Conservation (phyloP, 2,797 vertebrate species). For the Thripadectes ignobilis region DNA sequence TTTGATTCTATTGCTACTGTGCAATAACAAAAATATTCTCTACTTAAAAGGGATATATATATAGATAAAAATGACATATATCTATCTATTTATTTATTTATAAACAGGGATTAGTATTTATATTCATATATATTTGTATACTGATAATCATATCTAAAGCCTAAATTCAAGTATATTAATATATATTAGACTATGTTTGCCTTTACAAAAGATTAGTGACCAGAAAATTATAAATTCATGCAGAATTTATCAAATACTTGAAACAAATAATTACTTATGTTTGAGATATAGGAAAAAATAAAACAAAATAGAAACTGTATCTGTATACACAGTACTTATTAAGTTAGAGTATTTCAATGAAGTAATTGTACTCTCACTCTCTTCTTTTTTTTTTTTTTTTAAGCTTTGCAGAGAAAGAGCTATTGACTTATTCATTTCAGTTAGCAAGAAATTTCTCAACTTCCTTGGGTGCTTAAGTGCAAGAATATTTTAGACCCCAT, state of each 20-base stretch:
- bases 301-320: background rate
- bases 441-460: constrained; percentile 49
- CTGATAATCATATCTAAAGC: background rate
- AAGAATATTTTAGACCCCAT: constrained; percentile 69
- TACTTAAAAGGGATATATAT: background rate
- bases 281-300: background rate
- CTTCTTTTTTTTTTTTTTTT: background rate
- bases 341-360: background rate
- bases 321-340: background rate
- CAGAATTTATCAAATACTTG: background rate
- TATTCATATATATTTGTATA: background rate
- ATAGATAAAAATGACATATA: background rate
- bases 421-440: constrained; percentile 52
- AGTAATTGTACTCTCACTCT: background rate
- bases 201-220: background rate
- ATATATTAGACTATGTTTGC: background rate
- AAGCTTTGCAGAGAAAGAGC: background rate
- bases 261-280: background rate
- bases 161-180: background rate
- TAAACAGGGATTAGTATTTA: background rate
- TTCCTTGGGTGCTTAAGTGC: constrained; percentile 50
- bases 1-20: background rate
- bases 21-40: background rate
- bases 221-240: background rate
- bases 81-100: background rate